Evolutionary conservation across 2,797 vertebrate species (phyloP).

Genomic region (Cheirogaleus major): DNA sequence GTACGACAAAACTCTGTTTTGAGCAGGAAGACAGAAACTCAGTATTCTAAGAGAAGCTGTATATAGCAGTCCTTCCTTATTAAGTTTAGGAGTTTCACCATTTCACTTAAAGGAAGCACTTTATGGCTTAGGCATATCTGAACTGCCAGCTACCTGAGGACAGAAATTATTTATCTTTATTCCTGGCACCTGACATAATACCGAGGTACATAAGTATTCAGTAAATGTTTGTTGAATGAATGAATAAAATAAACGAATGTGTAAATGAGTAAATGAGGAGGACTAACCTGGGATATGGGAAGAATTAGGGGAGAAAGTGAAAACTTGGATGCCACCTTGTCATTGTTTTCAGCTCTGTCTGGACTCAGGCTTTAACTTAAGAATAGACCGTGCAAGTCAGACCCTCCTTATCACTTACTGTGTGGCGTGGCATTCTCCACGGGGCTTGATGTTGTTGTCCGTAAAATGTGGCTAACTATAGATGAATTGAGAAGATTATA

Average conservation of each 20-base stretch:
- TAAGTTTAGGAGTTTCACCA: not conserved
- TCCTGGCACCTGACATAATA: not conserved
- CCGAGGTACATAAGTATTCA: not conserved
- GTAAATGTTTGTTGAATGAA: not conserved
- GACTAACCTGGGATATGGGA: not conserved
- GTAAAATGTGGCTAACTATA: not conserved
- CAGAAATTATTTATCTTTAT: not conserved
- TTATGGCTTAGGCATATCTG: not conserved
- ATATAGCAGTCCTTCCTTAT: not conserved
- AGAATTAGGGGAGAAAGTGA: not conserved
- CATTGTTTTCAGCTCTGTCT: not conserved
- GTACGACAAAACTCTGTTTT: not conserved
- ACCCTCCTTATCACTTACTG: not conserved
- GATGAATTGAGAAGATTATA: not conserved
- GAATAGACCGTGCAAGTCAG: not conserved
- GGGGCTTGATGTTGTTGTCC: not conserved
- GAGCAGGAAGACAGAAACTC: not conserved
- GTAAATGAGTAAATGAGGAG: not conserved
- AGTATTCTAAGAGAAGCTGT: conserved; percentile 12
- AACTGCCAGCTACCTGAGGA: not conserved
- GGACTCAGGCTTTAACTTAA: not conserved
- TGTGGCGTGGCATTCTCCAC: not conserved
- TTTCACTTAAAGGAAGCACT: not conserved
- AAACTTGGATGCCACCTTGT: not conserved
- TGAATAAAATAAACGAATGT: not conserved